A percentile compares a stretch with the other conserved stretches of the same genome.
These are phyloP conservation scores for Zeuzera pyrina DNA, from an alignment of 2,888 invertebrate species.

Conservation along the genomic window DNA sequence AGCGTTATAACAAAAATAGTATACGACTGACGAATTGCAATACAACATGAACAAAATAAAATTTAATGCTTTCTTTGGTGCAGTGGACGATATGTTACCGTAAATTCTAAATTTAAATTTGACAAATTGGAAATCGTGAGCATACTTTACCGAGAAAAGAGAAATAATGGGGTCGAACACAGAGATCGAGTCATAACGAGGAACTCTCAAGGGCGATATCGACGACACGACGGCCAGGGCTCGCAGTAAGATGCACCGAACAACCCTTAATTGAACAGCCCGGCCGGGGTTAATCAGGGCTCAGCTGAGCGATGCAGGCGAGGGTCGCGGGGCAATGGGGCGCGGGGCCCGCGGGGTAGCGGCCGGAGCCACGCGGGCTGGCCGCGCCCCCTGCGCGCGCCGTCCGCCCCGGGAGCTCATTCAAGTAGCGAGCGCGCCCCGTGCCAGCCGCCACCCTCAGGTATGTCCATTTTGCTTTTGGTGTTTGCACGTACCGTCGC, in stretches of 20 bases:
- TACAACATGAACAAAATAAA: too few species aligned
- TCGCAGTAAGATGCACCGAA: constrained; percentile 50
- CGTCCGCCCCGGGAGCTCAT: constrained; percentile 68
- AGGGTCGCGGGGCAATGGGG: constrained; percentile 27
- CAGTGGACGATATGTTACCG: too few species aligned
- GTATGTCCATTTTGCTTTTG: constrained; percentile 71
- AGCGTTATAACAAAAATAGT: too few species aligned
- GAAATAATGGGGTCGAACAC: constrained; percentile 42
- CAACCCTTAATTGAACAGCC: constrained; percentile 69
- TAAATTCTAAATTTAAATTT: too few species aligned
- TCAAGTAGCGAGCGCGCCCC: constrained; percentile 69
- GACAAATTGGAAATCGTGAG: too few species aligned
- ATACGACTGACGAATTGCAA: too few species aligned
- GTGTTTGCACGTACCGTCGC: constrained; percentile 58
- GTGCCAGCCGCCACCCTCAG: constrained; percentile 69
- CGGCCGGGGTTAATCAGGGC: constrained; percentile 69
- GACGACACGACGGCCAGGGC: constrained; percentile 30
- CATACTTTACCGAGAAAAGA: too few species aligned
- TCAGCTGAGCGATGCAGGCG: constrained; percentile 62
- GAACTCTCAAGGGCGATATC: constrained; percentile 47
- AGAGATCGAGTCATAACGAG: constrained; percentile 54
- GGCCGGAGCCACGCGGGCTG: constrained; percentile 70
- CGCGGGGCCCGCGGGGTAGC: constrained; percentile 44
- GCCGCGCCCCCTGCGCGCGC: constrained; percentile 77
- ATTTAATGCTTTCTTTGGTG: too few species aligned